Evolutionary conservation across 2,797 vertebrate genomes (phyloP).

Genomic region (Enteromius fasciolatus): DNA sequence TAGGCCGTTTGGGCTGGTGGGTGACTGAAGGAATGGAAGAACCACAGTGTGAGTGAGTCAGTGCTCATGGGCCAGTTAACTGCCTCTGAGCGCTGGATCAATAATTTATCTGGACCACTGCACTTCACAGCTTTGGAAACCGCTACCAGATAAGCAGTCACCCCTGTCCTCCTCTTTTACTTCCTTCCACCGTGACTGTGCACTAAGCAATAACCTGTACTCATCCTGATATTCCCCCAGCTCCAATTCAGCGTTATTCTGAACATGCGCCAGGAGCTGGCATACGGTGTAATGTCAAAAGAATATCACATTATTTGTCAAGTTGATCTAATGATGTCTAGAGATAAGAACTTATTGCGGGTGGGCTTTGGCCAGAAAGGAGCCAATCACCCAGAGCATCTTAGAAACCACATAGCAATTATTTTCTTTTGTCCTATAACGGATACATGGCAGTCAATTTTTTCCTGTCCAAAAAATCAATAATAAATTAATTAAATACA

Average conservation of each 20-base stretch:
- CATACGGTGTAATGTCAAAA: not conserved
- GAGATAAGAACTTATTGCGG: not conserved
- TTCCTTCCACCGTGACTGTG: conserved; percentile 23
- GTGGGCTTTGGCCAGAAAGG: not conserved
- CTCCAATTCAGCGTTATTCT: not conserved
- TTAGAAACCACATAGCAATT: not conserved
- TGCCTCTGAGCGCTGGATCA: conserved; percentile 22
- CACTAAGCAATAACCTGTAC: not conserved
- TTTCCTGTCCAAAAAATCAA: not conserved
- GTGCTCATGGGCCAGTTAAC: conserved; percentile 52
- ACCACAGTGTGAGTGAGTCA: conserved; percentile 60
- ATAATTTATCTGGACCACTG: conserved; percentile 51
- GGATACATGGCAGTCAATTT: not conserved
- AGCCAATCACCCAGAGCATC: not conserved
- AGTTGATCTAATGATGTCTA: not conserved
- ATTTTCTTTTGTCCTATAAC: not conserved
- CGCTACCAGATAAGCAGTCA: conserved; percentile 42
- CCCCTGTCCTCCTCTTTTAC: conserved; percentile 47
- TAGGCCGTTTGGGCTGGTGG: conserved; percentile 20
- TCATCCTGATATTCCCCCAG: not conserved
- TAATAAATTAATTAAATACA: not conserved
- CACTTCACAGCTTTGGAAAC: conserved; percentile 48
- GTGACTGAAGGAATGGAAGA: conserved; percentile 64
- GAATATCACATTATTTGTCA: not conserved
- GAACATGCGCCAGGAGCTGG: not conserved